Evolutionary conservation across 1,140 invertebrate species (phyloP), one percentile per base, ranked within the genome.

Genomic region (Portunus trituberculatus): DNA sequence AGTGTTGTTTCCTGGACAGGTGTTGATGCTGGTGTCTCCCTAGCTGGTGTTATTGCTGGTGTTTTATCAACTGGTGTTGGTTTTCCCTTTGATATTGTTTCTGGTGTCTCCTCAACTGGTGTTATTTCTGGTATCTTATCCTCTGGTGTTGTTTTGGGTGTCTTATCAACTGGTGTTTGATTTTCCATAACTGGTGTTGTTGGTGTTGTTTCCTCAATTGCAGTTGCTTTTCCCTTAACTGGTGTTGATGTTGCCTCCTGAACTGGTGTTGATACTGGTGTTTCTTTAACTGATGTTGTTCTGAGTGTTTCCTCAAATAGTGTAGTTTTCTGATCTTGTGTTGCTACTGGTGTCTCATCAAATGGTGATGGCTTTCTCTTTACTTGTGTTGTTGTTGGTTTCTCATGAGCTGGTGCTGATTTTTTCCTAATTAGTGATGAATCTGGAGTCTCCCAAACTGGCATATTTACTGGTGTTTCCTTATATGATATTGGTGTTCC

Each of bases 101-200:
- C 39, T 39, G 39, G 39, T 39, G 39, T 39, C 39, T 39, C 39
- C 39, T 39, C 39, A 39, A 39, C 39, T 39, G 39, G 39, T 39
- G 39, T 39, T 39, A 39, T 39, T 39, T 39, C 39, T 39, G 39
- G 39, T 39, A 39, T 39, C 39, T 39, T 39, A 39, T 39, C 39
- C 20, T n/a, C 29, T 52, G 67, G 94, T 87, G 48, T 92, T 59
- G 76, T 3, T 83, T 4, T 7, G 1, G 76, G 76, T 95, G 92
- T 87, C 25, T 31, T 88, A 59, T 95, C 91, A n/a, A 48, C 31
- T 86, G 88, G 46, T 67, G n/a, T 59, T 39, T 39, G 39, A 1
- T 39, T 39, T 39, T 6, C 6, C 39, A 39, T 39, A 2, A 6
- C 6, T 39, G 39, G 39, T 86, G n/a, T 90, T 87, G 84, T 87